Evolutionary conservation across 2,888 invertebrate genomes (phyloP), one percentile per base, ranked within the genome.

Genomic region (Bembecia ichneumoniformis): DNA sequence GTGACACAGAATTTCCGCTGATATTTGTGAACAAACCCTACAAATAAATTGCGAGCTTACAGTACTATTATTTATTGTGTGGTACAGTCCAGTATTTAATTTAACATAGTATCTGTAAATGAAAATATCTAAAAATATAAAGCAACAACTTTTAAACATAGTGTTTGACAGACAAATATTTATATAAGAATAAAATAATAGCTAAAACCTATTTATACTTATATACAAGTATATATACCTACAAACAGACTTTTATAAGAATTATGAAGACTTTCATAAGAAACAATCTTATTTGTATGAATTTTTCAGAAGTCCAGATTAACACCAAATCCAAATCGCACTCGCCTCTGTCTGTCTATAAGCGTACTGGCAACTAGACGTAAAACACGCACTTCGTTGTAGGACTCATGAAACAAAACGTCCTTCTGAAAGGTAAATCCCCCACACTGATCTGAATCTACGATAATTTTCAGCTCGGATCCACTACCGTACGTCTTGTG

Each of bases 191-290:
- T 76, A 84, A 82, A 83, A 64, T 67, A 67, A 63, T 78, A 77
- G 72, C 75, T 84, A 82, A 84, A 86, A 84, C 69, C 74, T 84
- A 86, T 86, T 86, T 86, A 86, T 84, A 86, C 86, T 86, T 86
- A 86, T 77, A 76, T 82, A 86, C 79, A 86, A 84, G 83, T 54
- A 71, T 74, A 82, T 77, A 82, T 62, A 66, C 70, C 71, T 82
- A 84, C 65, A 82, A 82, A 77, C 28, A 28, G 28, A 28, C 9
- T 28, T 28, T 9, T 28, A 2, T 28, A 9, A 28, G 28, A 28
- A 28, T 28, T 28, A 9, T 28, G 5, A 28, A 28, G 28, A 28
- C 28, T 3, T 10, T 13, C 10, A 40, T n/a, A 40, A 40, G 7
- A 13, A 40, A 5, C 3, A 40, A 40, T 13, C 40, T 40, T 17